phyloP scores from a whole-genome alignment of 2,113 vertebrate genomes.

The Uropsilus gracilis region DNA sequence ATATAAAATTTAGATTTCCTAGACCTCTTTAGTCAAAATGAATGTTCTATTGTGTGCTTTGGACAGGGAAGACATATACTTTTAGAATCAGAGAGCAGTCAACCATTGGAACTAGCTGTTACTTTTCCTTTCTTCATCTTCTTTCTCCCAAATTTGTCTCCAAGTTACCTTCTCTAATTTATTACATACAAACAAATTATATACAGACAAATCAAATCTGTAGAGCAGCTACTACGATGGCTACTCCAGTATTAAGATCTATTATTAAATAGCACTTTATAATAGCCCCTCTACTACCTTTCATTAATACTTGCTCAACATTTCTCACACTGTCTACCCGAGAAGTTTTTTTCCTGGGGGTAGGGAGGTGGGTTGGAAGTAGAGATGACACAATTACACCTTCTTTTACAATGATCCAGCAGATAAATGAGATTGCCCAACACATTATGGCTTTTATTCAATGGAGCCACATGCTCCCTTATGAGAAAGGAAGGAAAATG shows the following conservation, averaged over 20 bases:
- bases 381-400: conserved; percentile 71
- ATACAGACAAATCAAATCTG: conserved; percentile 48
- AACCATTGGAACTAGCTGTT: conserved; percentile 41
- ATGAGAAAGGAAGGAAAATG: conserved; percentile 80
- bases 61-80: not conserved
- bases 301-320: conserved; percentile 65
- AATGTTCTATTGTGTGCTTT: not conserved
- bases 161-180: conserved; percentile 17
- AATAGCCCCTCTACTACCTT: not conserved
- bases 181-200: conserved; percentile 10
- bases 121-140: conserved; percentile 1
- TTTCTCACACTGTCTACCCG: conserved; percentile 34
- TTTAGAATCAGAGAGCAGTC: conserved; percentile 42
- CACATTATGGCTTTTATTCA: not conserved
- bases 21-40: conserved; percentile 37
- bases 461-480: conserved; percentile 57
- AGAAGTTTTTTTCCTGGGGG: conserved; percentile 70
- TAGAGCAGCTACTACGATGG: not conserved
- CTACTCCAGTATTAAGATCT: conserved; percentile 55
- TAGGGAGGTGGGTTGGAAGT: conserved; percentile 44
- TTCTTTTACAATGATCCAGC: conserved; percentile 69
- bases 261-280: conserved; percentile 2
- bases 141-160: conserved; percentile 36
- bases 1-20: not conserved
- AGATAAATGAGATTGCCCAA: conserved; percentile 64